Evolutionary conservation across 2,797 vertebrate genomes (phyloP), one percentile per base, ranked within the genome.

Genomic region (Gymnothorax reevesii): DNA sequence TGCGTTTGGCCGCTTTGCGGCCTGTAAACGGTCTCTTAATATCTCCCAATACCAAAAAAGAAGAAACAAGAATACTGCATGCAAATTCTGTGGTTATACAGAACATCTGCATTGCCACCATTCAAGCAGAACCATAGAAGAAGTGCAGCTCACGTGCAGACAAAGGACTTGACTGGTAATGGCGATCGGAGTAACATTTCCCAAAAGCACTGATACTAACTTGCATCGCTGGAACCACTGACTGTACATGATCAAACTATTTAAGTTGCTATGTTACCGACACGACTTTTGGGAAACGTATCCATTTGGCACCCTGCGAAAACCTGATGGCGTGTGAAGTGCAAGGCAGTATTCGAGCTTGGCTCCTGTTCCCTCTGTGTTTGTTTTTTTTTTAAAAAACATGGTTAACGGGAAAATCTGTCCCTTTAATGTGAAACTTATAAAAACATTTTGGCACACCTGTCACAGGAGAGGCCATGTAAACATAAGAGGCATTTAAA

Each of bases 371-470:
- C 22, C 0, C 73, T 52, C 20, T 12, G 73, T 13, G 59, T 15
- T 13, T 17, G 59, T 62, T 62, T 33, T 27, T 33, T 27, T 77
- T 20, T n/a, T n/a, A n/a, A 54, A 54, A 54, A 2, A 54, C 42
- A 79, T 52, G 42, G 1, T 10, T 22, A 20, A 15, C 4, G 20
- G 42, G 17, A 5, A 52, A 54, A 79, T 13, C 2, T 54, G 75
- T 54, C 75, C 75, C 75, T 79, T 79, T 79, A 49, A 77, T 0
- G 15, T n/a, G 25, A 73, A 9, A 15, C 2, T 17, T 42, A 42
- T 49, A 71, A 71, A 49, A 77, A 77, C 73, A 77, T 79, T 79
- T 54, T 79, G 42, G 75, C 75, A 54, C 75, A 79, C 49, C 42
- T 22, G 75, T 79, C 75, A 20, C 75, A 79, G 49, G 75, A 52